Percentiles rank a stretch among this genome's conserved stretches.
These are phyloP conservation scores for Drosophila seclusa DNA, from an alignment of 2,888 invertebrate genomes.

Conservation along the genomic window DNA sequence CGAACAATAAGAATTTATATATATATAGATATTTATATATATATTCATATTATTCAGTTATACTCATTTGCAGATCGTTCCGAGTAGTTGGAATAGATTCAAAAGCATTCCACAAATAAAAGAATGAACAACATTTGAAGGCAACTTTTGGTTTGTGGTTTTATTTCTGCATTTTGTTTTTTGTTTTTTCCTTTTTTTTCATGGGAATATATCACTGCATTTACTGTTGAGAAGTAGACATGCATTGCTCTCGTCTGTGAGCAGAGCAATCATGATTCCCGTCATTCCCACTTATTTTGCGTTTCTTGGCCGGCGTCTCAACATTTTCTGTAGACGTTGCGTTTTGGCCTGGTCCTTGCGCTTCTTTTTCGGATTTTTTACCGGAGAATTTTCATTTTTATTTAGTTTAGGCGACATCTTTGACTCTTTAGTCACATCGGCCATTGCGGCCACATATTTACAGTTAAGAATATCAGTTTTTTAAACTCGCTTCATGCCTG, in stretches of 20 bases:
- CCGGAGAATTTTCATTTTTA: background rate
- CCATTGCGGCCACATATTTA: background rate
- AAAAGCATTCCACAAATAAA: background rate
- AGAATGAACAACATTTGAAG: background rate
- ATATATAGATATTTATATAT: too few species aligned
- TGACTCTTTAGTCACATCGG: background rate
- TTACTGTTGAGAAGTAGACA: background rate
- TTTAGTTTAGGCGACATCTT: background rate
- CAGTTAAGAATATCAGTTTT: background rate
- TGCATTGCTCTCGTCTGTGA: background rate
- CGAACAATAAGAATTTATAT: background rate
- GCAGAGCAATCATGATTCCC: background rate
- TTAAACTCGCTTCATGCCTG: background rate
- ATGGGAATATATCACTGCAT: background rate
- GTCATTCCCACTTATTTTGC: background rate
- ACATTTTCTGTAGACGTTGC: background rate
- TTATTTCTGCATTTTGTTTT: background rate
- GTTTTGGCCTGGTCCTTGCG: background rate
- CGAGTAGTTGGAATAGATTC: background rate
- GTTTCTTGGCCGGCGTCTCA: background rate
- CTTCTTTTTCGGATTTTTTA: background rate
- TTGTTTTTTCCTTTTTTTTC: background rate
- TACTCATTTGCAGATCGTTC: background rate
- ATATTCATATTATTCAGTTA: background rate
- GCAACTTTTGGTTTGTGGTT: background rate